phyloP scores from a whole-genome alignment of 2,888 invertebrate species.

The Erebia ligea region DNA sequence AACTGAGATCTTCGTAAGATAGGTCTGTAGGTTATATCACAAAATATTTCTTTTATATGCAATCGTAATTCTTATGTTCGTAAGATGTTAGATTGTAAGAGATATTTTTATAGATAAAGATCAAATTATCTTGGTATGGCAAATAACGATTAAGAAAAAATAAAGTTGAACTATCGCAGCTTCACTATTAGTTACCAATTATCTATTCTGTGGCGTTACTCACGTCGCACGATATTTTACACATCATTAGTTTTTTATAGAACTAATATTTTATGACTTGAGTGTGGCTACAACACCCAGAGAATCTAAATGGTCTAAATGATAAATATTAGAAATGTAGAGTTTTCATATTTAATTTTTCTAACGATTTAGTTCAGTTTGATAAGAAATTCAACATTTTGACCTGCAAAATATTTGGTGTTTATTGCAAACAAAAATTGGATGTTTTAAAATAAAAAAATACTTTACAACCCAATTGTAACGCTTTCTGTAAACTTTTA shows the following conservation, averaged over 20 bases:
- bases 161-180: neutral
- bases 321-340: neutral
- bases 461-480: too few relatives aligned
- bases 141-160: neutral
- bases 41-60: too few relatives aligned
- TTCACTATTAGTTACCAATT: neutral
- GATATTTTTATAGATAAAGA: too few relatives aligned
- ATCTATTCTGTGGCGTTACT: neutral
- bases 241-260: neutral
- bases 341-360: neutral
- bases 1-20: too few relatives aligned
- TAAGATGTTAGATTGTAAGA: too few relatives aligned
- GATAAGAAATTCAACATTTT: too few relatives aligned
- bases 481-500: too few relatives aligned
- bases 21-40: too few relatives aligned
- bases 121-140: neutral
- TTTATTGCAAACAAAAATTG: too few relatives aligned
- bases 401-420: too few relatives aligned
- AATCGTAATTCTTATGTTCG: too few relatives aligned
- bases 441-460: too few relatives aligned
- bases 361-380: neutral
- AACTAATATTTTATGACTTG: neutral
- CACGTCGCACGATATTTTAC: neutral
- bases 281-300: neutral
- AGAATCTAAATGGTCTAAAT: neutral